Conservation (phyloP, 2,888 invertebrate genomes). For the Cerceris ruficornis region DNA sequence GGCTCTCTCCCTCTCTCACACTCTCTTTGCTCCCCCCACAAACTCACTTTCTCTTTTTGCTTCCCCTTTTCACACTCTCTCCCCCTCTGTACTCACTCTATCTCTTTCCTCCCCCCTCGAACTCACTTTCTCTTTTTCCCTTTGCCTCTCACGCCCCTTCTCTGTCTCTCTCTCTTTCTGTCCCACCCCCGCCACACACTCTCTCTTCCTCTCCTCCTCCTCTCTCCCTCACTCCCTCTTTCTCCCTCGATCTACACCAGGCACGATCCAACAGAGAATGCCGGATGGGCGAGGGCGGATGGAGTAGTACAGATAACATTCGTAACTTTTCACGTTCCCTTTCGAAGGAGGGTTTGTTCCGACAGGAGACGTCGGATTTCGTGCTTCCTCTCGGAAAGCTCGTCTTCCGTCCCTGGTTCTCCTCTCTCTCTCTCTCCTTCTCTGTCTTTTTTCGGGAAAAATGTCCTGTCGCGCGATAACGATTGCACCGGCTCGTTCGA, state of each 20-base stretch:
- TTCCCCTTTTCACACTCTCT: too few relatives aligned
- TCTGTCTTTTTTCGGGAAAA: constrained; percentile 8
- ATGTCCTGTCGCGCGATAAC: constrained; percentile 27
- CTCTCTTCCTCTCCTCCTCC: too few relatives aligned
- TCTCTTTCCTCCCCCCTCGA: too few relatives aligned
- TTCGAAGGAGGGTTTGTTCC: constrained; percentile 7
- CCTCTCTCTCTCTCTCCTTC: too few relatives aligned
- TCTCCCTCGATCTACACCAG: neutral
- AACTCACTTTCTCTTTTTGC: too few relatives aligned
- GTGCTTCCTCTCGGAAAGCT: neutral
- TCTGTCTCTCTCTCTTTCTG: too few relatives aligned
- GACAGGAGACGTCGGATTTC: constrained; percentile 22
- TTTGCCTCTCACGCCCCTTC: too few relatives aligned
- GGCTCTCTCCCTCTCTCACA: too few relatives aligned
- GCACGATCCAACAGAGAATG: neutral
- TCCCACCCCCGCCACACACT: too few relatives aligned
- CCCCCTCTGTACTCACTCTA: too few relatives aligned
- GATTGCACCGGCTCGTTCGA: neutral
- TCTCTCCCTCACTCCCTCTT: constrained; percentile 3
- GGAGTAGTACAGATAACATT: constrained; percentile 30
- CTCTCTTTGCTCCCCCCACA: too few relatives aligned
- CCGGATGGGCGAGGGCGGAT: neutral
- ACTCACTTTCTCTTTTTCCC: too few relatives aligned
- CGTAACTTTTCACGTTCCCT: constrained; percentile 38
- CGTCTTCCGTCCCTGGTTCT: constrained; percentile 1